These are phyloP conservation scores for Philaethria dido DNA, from an alignment of 2,888 invertebrate genomes.

Conservation along the genomic window DNA sequence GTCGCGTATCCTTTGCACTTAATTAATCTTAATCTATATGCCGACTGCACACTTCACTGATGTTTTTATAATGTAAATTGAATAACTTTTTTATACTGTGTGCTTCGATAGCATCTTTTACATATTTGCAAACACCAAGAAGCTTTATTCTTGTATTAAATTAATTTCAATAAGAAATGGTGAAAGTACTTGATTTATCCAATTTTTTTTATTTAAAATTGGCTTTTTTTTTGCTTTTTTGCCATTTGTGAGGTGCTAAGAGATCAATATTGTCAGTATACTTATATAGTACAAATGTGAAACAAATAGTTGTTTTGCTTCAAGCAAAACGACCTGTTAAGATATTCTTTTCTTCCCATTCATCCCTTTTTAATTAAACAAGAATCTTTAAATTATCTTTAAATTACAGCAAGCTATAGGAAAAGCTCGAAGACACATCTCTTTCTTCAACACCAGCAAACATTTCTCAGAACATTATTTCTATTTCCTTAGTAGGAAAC, in stretches of 20 bases:
- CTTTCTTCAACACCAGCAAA: conserved; percentile 27
- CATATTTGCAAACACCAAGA: too few relatives aligned
- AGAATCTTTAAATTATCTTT: background rate
- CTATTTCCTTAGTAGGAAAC: conserved; percentile 34
- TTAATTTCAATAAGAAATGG: too few relatives aligned
- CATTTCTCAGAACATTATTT: conserved; percentile 31
- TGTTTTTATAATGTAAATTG: background rate
- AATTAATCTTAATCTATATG: conserved; percentile 22
- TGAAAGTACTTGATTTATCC: too few relatives aligned
- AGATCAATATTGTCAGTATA: too few relatives aligned
- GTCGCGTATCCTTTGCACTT: conserved; percentile 19
- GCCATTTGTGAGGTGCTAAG: too few relatives aligned
- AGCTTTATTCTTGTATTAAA: background rate
- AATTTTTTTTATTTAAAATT: too few relatives aligned
- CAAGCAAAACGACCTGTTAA: too few relatives aligned
- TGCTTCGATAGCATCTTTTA: too few relatives aligned
- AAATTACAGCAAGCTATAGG: background rate
- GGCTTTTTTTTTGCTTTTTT: too few relatives aligned
- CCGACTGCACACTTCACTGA: conserved; percentile 2
- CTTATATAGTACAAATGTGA: too few relatives aligned
- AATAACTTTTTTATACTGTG: conserved; percentile 8
- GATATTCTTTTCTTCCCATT: too few relatives aligned
- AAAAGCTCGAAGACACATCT: conserved; percentile 16
- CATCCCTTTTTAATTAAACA: background rate
- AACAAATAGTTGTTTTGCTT: too few relatives aligned